A percentile compares a stretch with the other conserved stretches of the same genome.
phyloP scores from a whole-genome alignment of 2,113 vertebrate genomes.

The Copsychus sechellarum region DNA sequence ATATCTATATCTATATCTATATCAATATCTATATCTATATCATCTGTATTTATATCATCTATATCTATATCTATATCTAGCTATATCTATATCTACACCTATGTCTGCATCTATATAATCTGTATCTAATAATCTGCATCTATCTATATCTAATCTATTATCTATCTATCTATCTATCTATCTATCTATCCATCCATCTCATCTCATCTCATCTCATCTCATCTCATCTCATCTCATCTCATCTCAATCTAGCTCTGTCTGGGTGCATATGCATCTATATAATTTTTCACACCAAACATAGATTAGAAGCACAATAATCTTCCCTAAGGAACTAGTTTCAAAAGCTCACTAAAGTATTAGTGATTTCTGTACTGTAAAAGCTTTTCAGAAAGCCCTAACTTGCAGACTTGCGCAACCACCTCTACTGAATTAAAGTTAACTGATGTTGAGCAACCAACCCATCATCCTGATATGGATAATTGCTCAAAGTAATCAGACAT shows the following conservation, averaged over 20 bases:
- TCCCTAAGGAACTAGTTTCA: neutral
- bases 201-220: too few species aligned
- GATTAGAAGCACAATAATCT: neutral
- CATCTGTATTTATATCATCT: neutral
- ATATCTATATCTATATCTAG: neutral
- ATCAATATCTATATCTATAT: neutral
- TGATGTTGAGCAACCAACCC: neutral
- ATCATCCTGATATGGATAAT: neutral
- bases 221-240: neutral
- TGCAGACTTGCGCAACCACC: neutral
- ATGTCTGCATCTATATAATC: too few species aligned
- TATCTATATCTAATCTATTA: neutral
- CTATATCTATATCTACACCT: neutral
- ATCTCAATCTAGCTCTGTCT: too few species aligned
- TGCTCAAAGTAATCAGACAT: neutral
- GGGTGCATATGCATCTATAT: neutral
- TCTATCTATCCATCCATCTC: neutral
- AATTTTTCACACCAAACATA: neutral
- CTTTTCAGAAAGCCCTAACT: neutral
- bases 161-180: neutral
- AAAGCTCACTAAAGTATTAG: neutral
- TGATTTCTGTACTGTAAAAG: neutral
- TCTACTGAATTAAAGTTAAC: neutral
- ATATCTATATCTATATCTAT: neutral
- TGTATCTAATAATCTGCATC: neutral